Evolutionary conservation across 2,888 invertebrate species (phyloP), one percentile per base, ranked within the genome.

Genomic region (Pheosia tremula): DNA sequence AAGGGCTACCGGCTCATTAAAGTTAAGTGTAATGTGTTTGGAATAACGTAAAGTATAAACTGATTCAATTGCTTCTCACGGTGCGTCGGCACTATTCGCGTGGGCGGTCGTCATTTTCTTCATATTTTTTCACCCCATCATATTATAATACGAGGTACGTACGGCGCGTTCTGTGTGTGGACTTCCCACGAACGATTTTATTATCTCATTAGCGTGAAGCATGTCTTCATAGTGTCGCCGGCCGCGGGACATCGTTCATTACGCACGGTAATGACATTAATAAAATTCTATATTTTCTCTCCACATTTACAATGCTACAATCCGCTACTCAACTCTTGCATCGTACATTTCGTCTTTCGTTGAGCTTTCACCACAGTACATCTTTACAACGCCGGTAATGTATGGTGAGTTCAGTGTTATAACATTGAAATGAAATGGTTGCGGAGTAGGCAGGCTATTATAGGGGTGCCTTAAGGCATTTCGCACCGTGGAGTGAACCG

Each of bases 201-300:
- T 88, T 87, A 87, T 84, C 89, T 90, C 90, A 92, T 91, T 91
- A 91, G 83, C 73, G 81, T 84, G 87, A 89, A 83, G 86, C 86
- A 91, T 85, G 88, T 89, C 91, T 91, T 90, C 86, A 90, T 90
- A 81, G 89, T 85, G 90, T 89, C 88, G 84, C 86, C 82, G 78
- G 85, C 89, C 88, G 75, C 86, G 85, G 85, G 89, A 88, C 88
- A 87, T 87, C 86, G 85, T 89, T 87, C 88, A 89, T 90, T 90
- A 88, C 83, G 77, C 81, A 79, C 79, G 72, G 81, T 88, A 89
- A 90, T 89, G 81, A 78, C 84, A 83, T 85, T 85, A 83, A 90
- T 89, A 87, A 87, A 88, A 86, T 83, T 83, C 81, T 85, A 84
- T 78, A 85, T 81, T 82, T 24, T 79, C 68, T 75, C 74, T 60